A percentile compares a stretch with the other conserved stretches of the same genome.
Evolutionary conservation across 2,797 vertebrate species (phyloP).

Genomic region (Parambassis ranga): DNA sequence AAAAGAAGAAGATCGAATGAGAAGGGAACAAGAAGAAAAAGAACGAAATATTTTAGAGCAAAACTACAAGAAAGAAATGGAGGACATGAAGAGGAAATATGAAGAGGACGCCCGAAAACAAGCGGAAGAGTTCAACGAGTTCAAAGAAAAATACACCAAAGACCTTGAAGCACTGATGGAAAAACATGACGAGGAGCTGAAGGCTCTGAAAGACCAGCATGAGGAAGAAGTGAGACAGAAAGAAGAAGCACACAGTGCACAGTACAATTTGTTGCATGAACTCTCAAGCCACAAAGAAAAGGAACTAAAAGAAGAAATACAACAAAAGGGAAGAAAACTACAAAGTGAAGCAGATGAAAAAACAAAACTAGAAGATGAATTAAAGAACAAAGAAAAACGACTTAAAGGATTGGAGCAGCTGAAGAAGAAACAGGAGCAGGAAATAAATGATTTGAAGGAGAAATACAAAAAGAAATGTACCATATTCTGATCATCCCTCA

Average conservation of each 20-base stretch:
- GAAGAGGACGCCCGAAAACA: not conserved
- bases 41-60: not conserved
- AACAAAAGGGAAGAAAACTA: too few species aligned
- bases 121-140: not conserved
- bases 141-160: not conserved
- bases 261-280: rapidly evolving
- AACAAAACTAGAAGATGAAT: too few species aligned
- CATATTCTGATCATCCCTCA: too few species aligned
- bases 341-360: too few species aligned
- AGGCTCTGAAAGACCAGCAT: not conserved
- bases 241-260: too few species aligned
- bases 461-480: too few species aligned
- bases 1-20: rapidly evolving
- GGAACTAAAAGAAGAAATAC: rapidly evolving
- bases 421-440: too few species aligned
- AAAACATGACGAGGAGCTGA: not conserved
- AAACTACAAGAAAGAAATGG: not conserved
- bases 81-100: not conserved
- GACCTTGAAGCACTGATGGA: not conserved
- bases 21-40: not conserved
- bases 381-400: too few species aligned
- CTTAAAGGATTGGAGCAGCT: too few species aligned
- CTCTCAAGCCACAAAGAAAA: not conserved
- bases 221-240: too few species aligned
- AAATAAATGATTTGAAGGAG: too few species aligned